phyloP scores from a whole-genome alignment of 2,797 vertebrate species.

The Notamacropus eugenii region DNA sequence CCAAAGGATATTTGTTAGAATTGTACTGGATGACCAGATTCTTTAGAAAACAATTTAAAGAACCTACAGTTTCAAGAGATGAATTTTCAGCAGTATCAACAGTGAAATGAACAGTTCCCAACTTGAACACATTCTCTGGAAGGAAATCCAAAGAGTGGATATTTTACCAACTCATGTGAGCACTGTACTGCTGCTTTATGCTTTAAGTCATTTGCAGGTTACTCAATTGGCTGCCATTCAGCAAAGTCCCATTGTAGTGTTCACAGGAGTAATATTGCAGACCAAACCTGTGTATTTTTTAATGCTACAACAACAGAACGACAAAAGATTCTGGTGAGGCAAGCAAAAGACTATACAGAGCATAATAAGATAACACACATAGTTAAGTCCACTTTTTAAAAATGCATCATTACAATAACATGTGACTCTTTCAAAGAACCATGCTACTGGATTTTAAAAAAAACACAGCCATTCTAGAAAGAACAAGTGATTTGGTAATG shows the following conservation, averaged over 20 bases:
- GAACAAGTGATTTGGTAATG: no score
- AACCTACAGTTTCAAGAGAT: slow-evolving; percentile 55
- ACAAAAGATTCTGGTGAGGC: no score
- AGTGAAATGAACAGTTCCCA: slow-evolving; percentile 26
- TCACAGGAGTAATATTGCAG: neutral
- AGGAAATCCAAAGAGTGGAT: neutral
- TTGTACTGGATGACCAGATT: slow-evolving; percentile 36
- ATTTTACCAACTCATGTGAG: neutral
- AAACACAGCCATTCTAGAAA: no score
- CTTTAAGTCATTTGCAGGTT: slow-evolving; percentile 6
- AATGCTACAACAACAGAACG: neutral
- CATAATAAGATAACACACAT: neutral
- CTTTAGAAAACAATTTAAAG: slow-evolving; percentile 34
- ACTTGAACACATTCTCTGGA: neutral
- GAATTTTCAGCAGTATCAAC: slow-evolving; percentile 13
- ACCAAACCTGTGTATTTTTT: slow-evolving; percentile 17
- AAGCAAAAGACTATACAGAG: neutral
- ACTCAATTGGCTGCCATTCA: slow-evolving; percentile 33
- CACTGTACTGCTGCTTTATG: neutral
- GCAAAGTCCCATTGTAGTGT: neutral
- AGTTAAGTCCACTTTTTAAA: slow-evolving; percentile 36
- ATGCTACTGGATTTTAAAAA: no score
- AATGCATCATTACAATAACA: neutral
- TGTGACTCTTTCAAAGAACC: neutral
- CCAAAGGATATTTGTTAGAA: slow-evolving; percentile 23